Conservation (phyloP, 2,888 invertebrate genomes). For the Noctua pronuba region DNA sequence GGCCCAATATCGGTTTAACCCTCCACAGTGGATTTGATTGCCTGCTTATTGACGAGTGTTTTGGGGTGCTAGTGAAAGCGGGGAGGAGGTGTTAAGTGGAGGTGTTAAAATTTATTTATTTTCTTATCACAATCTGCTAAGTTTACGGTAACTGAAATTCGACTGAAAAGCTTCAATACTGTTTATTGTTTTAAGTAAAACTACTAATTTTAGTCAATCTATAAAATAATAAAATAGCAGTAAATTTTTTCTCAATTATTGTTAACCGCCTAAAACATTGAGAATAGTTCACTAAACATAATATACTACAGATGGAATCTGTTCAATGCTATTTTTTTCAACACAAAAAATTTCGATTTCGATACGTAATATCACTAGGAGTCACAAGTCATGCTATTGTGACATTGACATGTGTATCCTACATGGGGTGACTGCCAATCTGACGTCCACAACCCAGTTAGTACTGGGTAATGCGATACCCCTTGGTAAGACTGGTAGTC, state of each 20-base stretch:
- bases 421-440: too few relatives aligned
- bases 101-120: not conserved
- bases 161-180: not conserved
- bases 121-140: not conserved
- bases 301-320: too few relatives aligned
- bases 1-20: slow-evolving; percentile 85
- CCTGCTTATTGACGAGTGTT: slow-evolving; percentile 73
- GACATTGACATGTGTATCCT: too few relatives aligned
- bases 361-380: too few relatives aligned
- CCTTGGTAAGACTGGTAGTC: too few relatives aligned
- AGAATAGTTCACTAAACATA: not conserved
- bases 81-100: not conserved
- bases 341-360: too few relatives aligned
- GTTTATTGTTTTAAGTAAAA: not conserved
- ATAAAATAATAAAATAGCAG: not conserved
- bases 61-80: slow-evolving; percentile 62
- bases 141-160: not conserved
- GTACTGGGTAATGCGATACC: too few relatives aligned
- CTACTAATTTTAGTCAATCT: not conserved
- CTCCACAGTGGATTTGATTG: slow-evolving; percentile 82
- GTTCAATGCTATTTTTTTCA: too few relatives aligned
- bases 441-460: too few relatives aligned
- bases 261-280: not conserved
- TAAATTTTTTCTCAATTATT: not conserved
- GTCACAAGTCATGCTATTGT: too few relatives aligned